Evolutionary conservation across 2,797 vertebrate genomes (phyloP).

Genomic region (Xiphophorus birchmanni): DNA sequence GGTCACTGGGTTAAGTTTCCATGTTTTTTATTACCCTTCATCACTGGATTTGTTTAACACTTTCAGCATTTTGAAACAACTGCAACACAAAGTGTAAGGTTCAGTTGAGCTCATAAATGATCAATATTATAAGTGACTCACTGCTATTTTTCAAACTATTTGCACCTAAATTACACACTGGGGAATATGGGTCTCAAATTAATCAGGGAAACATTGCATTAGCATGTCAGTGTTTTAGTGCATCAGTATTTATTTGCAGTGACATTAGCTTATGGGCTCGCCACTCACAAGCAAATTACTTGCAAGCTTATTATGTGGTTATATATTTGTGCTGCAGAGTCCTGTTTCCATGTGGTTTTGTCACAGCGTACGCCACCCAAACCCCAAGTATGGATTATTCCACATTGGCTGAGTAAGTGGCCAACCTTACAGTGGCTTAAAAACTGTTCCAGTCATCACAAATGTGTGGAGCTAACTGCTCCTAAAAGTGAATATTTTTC

Average conservation of each 20-base stretch:
- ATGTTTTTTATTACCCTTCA: background rate
- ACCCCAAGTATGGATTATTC: slow-evolving; percentile 73
- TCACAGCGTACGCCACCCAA: slow-evolving; percentile 72
- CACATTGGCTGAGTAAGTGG: slow-evolving; percentile 67
- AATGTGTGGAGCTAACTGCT: slow-evolving; percentile 57
- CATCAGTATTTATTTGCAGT: slow-evolving; percentile 7
- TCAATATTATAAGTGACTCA: slow-evolving; percentile 50
- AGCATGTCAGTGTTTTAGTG: slow-evolving; percentile 40
- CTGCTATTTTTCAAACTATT: slow-evolving; percentile 36
- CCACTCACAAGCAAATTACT: slow-evolving; percentile 65
- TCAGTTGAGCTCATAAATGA: slow-evolving; percentile 13
- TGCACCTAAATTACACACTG: slow-evolving; percentile 47
- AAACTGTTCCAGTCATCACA: slow-evolving; percentile 50
- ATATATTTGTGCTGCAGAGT: slow-evolving; percentile 71
- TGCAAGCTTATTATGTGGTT: slow-evolving; percentile 55
- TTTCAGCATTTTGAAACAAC: slow-evolving; percentile 2
- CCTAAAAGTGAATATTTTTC: slow-evolving; percentile 41
- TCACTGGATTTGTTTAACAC: slow-evolving; percentile 1
- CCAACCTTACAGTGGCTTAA: slow-evolving; percentile 55
- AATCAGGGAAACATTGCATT: slow-evolving; percentile 54
- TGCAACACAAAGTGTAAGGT: slow-evolving; percentile 3
- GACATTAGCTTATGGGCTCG: slow-evolving; percentile 47
- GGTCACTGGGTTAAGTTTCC: no score
- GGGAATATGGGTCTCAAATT: slow-evolving; percentile 45
- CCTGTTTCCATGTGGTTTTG: slow-evolving; percentile 75